Evolutionary conservation across 2,888 invertebrate genomes (phyloP).

Genomic region (Prosapia bicincta): DNA sequence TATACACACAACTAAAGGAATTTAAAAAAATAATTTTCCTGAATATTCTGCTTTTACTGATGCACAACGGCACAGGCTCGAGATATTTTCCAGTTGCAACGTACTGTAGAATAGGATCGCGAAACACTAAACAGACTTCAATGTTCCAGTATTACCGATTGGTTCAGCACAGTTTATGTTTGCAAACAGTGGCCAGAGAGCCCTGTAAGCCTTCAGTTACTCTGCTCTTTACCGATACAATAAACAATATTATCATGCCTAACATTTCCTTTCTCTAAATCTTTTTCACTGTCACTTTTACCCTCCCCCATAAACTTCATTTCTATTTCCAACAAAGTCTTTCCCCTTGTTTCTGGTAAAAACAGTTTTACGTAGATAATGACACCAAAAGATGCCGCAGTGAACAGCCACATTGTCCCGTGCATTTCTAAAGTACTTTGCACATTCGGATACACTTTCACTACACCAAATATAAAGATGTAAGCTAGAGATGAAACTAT

Average conservation of each 20-base stretch:
- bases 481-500: constrained; percentile 67
- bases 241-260: constrained; percentile 2
- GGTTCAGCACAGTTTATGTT: too few species aligned
- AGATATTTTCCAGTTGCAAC: too few species aligned
- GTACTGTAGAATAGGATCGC: too few species aligned
- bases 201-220: constrained; percentile 48
- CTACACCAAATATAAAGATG: constrained; percentile 63
- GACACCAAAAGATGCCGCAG: constrained; percentile 56
- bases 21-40: too few species aligned
- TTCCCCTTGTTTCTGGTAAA: constrained; percentile 67
- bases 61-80: too few species aligned
- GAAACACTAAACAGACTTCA: too few species aligned
- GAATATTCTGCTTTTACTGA: too few species aligned
- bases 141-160: neutral
- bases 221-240: neutral
- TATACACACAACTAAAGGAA: too few species aligned
- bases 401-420: constrained; percentile 62
- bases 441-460: constrained; percentile 66
- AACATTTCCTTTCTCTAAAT: neutral
- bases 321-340: constrained; percentile 66
- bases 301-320: constrained; percentile 35
- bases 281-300: neutral
- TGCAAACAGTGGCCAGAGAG: too few species aligned
- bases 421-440: constrained; percentile 47
- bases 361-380: constrained; percentile 58